Conservation (phyloP, 2,113 vertebrate species). For the Peromyscus californicus region DNA sequence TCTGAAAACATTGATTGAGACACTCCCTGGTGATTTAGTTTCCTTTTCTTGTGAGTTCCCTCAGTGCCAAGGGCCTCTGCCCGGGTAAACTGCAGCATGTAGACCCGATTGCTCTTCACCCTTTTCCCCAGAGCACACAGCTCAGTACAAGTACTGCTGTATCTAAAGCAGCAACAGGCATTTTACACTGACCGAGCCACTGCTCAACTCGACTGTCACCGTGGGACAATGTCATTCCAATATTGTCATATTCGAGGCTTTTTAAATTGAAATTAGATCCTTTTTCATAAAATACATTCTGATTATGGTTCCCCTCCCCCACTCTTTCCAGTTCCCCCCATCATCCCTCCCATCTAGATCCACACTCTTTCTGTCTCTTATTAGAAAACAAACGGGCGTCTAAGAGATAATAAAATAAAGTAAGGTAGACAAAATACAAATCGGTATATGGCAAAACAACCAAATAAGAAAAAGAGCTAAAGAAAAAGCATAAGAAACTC, state of each 20-base stretch:
- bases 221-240: neutral
- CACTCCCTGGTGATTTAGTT: neutral
- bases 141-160: neutral
- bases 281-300: neutral
- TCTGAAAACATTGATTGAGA: neutral
- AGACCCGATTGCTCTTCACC: neutral
- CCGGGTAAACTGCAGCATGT: neutral
- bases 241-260: neutral
- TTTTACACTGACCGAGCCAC: neutral
- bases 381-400: neutral
- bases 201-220: neutral
- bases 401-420: too few relatives aligned
- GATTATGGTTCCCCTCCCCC: neutral
- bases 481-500: neutral
- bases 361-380: neutral
- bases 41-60: neutral
- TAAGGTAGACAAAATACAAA: neutral
- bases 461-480: neutral
- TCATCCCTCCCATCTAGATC: neutral
- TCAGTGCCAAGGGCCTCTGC: neutral
- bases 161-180: neutral
- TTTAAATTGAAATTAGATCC: too few relatives aligned
- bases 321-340: neutral
- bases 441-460: neutral
- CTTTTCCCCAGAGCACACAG: neutral